These are phyloP conservation scores for Poeciliopsis infans DNA, from an alignment of 2,797 vertebrate genomes.

Conservation along the genomic window DNA sequence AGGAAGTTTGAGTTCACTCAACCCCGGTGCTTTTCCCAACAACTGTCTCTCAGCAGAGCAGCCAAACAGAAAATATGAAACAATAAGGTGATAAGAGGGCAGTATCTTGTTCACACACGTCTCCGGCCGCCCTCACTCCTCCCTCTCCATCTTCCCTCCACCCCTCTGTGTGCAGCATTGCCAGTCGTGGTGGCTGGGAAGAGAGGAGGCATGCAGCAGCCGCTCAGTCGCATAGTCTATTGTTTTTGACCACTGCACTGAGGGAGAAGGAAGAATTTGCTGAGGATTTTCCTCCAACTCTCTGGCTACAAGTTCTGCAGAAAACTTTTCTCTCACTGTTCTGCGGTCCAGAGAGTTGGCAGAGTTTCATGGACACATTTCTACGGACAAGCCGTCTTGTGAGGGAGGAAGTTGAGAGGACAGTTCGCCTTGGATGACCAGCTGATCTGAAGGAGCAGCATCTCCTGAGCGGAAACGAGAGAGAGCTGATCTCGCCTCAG, in stretches of 20 bases:
- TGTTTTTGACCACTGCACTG: slow-evolving; percentile 25
- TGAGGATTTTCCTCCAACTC: slow-evolving; percentile 10
- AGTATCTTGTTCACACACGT: slow-evolving; percentile 56
- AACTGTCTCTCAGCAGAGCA: background rate
- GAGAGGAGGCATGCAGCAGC: slow-evolving; percentile 55
- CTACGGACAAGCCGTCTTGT: background rate
- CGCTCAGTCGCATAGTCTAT: slow-evolving; percentile 43
- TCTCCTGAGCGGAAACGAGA: slow-evolving; percentile 17
- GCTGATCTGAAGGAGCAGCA: slow-evolving; percentile 18
- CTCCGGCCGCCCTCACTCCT: slow-evolving; percentile 63
- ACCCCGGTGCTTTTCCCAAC: background rate
- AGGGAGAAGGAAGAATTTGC: slow-evolving; percentile 14
- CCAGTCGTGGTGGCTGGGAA: slow-evolving; percentile 49
- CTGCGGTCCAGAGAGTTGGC: background rate
- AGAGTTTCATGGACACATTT: background rate
- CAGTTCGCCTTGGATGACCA: slow-evolving; percentile 48
- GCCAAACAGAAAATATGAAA: slow-evolving; percentile 11
- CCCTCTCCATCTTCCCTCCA: slow-evolving; percentile 55
- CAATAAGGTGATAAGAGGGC: slow-evolving; percentile 37
- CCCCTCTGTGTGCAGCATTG: slow-evolving; percentile 46
- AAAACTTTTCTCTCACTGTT: slow-evolving; percentile 24
- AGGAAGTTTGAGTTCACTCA: background rate
- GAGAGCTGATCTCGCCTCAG: slow-evolving; percentile 1
- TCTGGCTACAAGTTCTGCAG: background rate
- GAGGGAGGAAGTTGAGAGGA: slow-evolving; percentile 40